Base-by-base conservation (phyloP, 2,113 vertebrate genomes). In the Rhadina sibilatrix region DNA sequence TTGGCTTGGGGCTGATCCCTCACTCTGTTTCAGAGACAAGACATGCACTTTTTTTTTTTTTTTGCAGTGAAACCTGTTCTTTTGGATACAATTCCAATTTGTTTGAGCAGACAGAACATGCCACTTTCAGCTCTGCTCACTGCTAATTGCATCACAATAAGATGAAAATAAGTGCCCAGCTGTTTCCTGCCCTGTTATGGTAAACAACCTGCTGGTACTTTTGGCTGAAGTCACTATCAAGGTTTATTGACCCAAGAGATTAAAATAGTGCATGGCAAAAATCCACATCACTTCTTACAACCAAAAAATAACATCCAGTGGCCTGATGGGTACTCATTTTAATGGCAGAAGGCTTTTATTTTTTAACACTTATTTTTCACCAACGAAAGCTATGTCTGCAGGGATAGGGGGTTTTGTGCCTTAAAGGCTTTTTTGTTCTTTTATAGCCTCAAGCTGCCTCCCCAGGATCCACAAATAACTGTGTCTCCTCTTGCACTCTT, bases 341-440 rank as follows among this genome's bases (percentile, higher is more conserved):
- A 68, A 92, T 25, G 57, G 37, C 23, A 64, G 50, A 61, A 65
- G 79, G 78, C n/a, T 87, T 88, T 82, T 37, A 37, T 53, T 90
- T 92, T 88, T 66, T 87, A 89, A 77, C 56, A 70, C 93, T 83
- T 83, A 69, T 75, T 96, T 95, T 85, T 87, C 49, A 42, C 72
- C 64, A 86, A 22, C 4, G 77, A 83, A 89, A 93, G 70, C 79
- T 35, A 8, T 23, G 49, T 68, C 68, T 92, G 80, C 72, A 79
- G 81, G 85, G 77, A 88, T 25, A 28, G n/a, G 17, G 5, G 13
- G 2, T 35, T 54, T 35, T 14, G 53, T 52, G 47, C 88, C 96
- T 93, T 96, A 94, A 96, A 94, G 92, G 88, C 57, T 71, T 93
- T 94, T 94, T 90, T 95, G 90, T 96, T 93, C 93, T 90, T 96